These are phyloP conservation scores for Eospalax fontanierii DNA, from an alignment of 2,797 vertebrate species.

Conservation along the genomic window DNA sequence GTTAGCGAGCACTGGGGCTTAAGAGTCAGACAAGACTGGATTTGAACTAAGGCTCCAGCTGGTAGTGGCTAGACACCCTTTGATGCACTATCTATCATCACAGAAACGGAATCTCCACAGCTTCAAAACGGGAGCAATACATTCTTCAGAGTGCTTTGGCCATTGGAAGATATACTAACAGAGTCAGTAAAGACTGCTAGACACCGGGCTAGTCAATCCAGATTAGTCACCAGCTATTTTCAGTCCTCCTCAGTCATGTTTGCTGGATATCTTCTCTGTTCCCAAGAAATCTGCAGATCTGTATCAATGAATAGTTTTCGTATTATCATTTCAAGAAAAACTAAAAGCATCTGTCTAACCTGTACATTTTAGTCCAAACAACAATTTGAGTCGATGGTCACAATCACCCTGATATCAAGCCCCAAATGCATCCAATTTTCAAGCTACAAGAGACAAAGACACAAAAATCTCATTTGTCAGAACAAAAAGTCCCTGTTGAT, in stretches of 20 bases:
- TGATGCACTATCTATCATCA: conserved; percentile 5
- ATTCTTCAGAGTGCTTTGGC: not conserved
- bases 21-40: not conserved
- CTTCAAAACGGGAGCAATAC: not conserved
- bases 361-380: conserved; percentile 47
- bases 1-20: not conserved
- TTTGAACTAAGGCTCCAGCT: not conserved
- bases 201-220: not conserved
- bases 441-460: not conserved
- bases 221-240: not conserved
- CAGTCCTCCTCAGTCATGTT: not conserved
- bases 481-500: conserved; percentile 11
- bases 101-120: not conserved
- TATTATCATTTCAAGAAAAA: conserved; percentile 10
- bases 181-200: not conserved
- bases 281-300: not conserved
- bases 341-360: not conserved
- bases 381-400: conserved; percentile 8
- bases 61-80: not conserved
- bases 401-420: conserved; percentile 32
- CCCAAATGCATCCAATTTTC: not conserved
- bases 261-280: not conserved
- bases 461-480: conserved; percentile 53
- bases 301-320: not conserved
- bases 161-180: not conserved